phyloP scores from a whole-genome alignment of 2,113 vertebrate species.

The Megaptera novaeangliae region DNA sequence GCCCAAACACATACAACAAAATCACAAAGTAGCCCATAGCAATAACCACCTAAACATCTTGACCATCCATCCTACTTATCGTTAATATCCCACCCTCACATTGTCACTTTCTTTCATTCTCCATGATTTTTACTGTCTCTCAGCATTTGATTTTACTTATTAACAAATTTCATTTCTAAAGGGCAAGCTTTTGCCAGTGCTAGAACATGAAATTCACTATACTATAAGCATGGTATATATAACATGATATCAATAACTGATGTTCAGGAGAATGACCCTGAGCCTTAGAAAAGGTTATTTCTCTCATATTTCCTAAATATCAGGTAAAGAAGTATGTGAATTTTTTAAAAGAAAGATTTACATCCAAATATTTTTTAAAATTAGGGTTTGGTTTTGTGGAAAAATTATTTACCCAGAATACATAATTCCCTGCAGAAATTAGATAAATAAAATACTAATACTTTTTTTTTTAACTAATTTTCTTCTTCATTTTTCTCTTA shows the following conservation, averaged over 20 bases:
- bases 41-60: not conserved
- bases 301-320: not conserved
- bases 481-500: not conserved
- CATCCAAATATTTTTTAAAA: not conserved
- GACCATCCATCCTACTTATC: not conserved
- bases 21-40: not conserved
- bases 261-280: not conserved
- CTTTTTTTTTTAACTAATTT: not conserved
- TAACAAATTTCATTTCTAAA: slow-evolving; percentile 17
- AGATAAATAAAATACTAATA: not conserved
- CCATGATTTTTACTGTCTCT: not conserved
- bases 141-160: not conserved
- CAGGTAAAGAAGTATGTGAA: not conserved
- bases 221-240: not conserved
- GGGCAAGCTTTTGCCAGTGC: not conserved
- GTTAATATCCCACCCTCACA: not conserved
- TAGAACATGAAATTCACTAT: not conserved
- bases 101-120: not conserved
- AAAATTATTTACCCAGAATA: not conserved
- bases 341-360: not conserved
- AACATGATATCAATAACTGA: not conserved
- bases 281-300: slow-evolving; percentile 7
- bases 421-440: not conserved
- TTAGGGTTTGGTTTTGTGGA: not conserved
- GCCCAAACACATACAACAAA: not conserved